Conservation (phyloP, 2,113 vertebrate genomes). For the Glaucomys volans region DNA sequence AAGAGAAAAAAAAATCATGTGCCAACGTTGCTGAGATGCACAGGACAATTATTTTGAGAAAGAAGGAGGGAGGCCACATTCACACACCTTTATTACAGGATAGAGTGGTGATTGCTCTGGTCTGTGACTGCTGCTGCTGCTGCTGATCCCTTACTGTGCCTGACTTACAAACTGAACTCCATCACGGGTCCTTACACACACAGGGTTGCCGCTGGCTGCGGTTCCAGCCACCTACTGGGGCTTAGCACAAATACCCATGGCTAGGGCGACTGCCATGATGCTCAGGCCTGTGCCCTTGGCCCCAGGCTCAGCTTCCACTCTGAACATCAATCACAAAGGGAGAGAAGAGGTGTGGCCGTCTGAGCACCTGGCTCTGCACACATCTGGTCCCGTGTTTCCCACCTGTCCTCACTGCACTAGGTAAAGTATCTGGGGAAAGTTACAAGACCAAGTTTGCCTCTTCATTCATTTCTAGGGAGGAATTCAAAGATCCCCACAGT, state of each 20-base stretch:
- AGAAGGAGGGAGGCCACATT: background rate
- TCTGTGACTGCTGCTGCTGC: background rate
- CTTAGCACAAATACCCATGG: background rate
- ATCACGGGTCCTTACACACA: background rate
- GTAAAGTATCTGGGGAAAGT: conserved; percentile 36
- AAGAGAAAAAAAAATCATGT: background rate
- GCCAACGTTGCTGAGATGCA: background rate
- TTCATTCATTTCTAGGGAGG: background rate
- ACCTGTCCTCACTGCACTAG: background rate
- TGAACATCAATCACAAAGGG: too few species aligned
- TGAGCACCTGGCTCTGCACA: background rate
- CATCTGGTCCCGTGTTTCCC: background rate
- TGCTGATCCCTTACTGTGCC: background rate
- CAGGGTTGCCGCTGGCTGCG: background rate
- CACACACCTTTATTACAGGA: background rate
- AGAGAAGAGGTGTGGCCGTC: background rate
- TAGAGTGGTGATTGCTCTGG: background rate
- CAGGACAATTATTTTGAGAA: background rate
- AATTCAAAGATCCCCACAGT: background rate
- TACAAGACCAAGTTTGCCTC: background rate
- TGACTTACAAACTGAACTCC: background rate
- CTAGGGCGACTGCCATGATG: background rate
- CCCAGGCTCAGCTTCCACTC: background rate
- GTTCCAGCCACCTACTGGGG: background rate
- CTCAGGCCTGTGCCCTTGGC: background rate